Base-by-base conservation (phyloP, 2,797 vertebrate genomes). In the Leptodactylus fallax region DNA sequence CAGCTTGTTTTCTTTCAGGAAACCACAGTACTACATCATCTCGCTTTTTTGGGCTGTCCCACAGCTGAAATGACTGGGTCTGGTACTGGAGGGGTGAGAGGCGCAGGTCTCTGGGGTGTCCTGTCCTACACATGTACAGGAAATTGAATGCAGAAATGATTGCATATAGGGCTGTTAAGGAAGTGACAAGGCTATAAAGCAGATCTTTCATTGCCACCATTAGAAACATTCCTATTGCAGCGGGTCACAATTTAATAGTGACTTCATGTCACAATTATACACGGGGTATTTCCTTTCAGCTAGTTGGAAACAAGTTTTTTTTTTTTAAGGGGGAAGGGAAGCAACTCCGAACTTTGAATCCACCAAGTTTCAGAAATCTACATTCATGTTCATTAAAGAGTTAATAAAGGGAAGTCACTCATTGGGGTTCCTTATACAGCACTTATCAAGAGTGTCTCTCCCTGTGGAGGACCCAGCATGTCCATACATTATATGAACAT, bases 111-210 rank as follows among this genome's bases (percentile, higher is more conserved):
- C 90, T 79, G 89, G 91, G 90, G 91, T 7, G 53, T 88, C 69
- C 49, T 91, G 91, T 93, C 65, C 58, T 91, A 91, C 91, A 92
- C 86, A 90, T 94, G 93, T 92, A 93, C 92, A 93, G 93, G 93
- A 94, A 95, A 94, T 94, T 92, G 92, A 92, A 93, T 71, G 88
- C 91, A 93, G 92, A 91, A 92, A 93, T 92, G 91, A 93, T 90
- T 91, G 88, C 90, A 91, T 82, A 71, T 0, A 0, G 90, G 81
- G 78, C 87, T 91, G 91, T 92, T 92, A 92, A 90, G 91, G 78
- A 93, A 91, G 92, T 94, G 92, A 91, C 17, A 0, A 89, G 88
- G 86, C 90, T 92, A 93, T 93, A 92, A 93, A 94, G 80, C 92
- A 94, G 93, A 90, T 90, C 91, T 93, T 92, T 92, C 91, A 92